These are phyloP conservation scores for Loxodonta africana DNA, from an alignment of 2,113 vertebrate genomes.

Conservation along the genomic window DNA sequence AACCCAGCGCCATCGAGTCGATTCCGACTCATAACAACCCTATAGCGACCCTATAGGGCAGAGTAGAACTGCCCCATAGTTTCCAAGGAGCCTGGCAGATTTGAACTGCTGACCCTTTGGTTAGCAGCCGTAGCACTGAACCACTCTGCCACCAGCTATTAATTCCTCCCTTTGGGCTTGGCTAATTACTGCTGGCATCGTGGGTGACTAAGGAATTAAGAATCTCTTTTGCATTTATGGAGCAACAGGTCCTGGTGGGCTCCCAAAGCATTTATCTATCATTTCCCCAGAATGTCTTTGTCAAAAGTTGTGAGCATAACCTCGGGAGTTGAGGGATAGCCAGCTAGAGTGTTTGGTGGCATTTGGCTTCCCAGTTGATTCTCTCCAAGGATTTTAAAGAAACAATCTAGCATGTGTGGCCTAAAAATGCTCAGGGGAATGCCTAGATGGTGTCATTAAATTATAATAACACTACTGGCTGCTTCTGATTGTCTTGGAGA, in stretches of 20 bases:
- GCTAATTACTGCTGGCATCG: slow-evolving; percentile 70
- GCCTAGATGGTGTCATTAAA: not conserved
- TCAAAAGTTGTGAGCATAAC: slow-evolving; percentile 51
- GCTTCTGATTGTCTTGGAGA: not conserved
- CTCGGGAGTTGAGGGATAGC: not conserved
- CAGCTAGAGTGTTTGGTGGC: not conserved
- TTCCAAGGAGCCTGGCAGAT: too few relatives aligned
- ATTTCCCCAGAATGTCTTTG: slow-evolving; percentile 61
- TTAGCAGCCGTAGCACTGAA: too few relatives aligned
- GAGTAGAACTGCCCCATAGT: too few relatives aligned
- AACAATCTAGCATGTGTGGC: not conserved
- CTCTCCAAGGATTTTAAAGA: slow-evolving; percentile 52
- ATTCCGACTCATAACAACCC: too few relatives aligned
- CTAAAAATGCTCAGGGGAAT: not conserved
- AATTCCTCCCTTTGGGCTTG: slow-evolving; percentile 65
- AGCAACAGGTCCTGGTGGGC: slow-evolving; percentile 45
- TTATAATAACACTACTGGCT: not conserved
- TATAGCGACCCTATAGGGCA: too few relatives aligned
- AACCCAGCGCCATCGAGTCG: too few relatives aligned
- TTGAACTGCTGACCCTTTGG: too few relatives aligned
- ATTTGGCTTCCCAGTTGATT: slow-evolving; percentile 48
- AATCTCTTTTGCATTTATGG: slow-evolving; percentile 68
- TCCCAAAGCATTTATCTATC: slow-evolving; percentile 59
- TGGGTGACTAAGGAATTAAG: slow-evolving; percentile 69
- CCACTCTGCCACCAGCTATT: not conserved